These are phyloP conservation scores for Teleogryllus occipitalis DNA, from an alignment of 1,140 invertebrate genomes.

Conservation along the genomic window DNA sequence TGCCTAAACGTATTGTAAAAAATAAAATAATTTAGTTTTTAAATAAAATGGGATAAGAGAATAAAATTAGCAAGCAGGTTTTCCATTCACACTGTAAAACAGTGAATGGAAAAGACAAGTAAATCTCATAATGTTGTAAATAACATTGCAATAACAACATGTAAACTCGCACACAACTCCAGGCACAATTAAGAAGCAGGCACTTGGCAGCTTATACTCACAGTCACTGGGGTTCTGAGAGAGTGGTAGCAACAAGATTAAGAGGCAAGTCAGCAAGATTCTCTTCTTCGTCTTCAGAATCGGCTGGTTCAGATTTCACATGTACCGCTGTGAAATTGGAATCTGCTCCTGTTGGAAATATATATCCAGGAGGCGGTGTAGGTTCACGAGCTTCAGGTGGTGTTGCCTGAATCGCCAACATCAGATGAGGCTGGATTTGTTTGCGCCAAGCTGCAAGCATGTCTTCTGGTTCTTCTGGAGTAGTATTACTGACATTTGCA, in stretches of 20 bases:
- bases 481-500: slow-evolving; percentile 21
- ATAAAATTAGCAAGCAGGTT: too few species aligned
- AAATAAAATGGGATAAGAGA: too few species aligned
- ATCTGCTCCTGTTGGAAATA: background rate
- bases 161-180: background rate
- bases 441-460: slow-evolving; percentile 53
- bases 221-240: slow-evolving; percentile 31
- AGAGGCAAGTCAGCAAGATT: slow-evolving; percentile 39
- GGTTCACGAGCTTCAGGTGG: slow-evolving; percentile 30
- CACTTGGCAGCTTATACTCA: slow-evolving; percentile 8
- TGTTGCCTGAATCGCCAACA: slow-evolving; percentile 45
- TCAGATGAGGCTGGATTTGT: slow-evolving; percentile 53
- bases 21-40: too few species aligned
- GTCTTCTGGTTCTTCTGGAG: slow-evolving; percentile 40
- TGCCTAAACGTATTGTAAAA: too few species aligned
- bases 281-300: slow-evolving; percentile 34
- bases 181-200: background rate
- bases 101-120: background rate
- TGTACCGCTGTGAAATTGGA: slow-evolving; percentile 33
- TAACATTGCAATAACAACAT: background rate
- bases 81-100: background rate
- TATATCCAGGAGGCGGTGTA: slow-evolving; percentile 26
- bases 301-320: slow-evolving; percentile 32
- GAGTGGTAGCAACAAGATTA: slow-evolving; percentile 39
- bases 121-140: background rate